phyloP scores from a whole-genome alignment of 2,113 vertebrate species.

The Mirza zaza region DNA sequence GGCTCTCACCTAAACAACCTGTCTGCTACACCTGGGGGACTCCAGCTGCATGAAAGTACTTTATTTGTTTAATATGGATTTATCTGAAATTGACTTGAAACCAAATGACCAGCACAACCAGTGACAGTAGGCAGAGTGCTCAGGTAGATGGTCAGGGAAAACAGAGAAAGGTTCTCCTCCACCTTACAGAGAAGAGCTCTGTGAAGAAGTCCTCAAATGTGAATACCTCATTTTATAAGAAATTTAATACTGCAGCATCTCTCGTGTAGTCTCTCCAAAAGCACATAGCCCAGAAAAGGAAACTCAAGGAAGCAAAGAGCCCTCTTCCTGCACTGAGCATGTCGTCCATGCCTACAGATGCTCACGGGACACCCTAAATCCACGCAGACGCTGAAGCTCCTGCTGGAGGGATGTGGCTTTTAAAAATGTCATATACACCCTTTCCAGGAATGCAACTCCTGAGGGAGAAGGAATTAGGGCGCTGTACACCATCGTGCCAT shows the following conservation, averaged over 20 bases:
- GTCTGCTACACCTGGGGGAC: not conserved
- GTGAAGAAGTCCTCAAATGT: not conserved
- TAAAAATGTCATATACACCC: not conserved
- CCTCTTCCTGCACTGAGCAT: not conserved
- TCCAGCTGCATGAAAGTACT: not conserved
- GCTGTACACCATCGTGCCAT: not conserved
- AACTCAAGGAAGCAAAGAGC: not conserved
- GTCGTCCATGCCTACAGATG: not conserved
- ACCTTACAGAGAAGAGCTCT: not conserved
- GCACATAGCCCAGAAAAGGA: not conserved
- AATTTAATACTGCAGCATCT: not conserved
- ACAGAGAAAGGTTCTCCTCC: not conserved
- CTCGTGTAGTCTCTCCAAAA: not conserved
- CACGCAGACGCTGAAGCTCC: not conserved
- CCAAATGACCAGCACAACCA: accelerated
- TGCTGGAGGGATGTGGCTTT: not conserved
- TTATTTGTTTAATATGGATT: not conserved
- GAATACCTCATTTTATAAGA: not conserved
- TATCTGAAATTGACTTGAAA: slow-evolving; percentile 19
- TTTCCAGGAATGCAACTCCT: not conserved
- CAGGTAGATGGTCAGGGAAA: not conserved
- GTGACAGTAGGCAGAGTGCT: not conserved
- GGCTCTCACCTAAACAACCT: not conserved
- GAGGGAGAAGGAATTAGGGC: not conserved
- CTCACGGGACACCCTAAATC: not conserved